These are phyloP conservation scores for Lepus americanus DNA, from an alignment of 2,113 vertebrate species.

Conservation along the genomic window DNA sequence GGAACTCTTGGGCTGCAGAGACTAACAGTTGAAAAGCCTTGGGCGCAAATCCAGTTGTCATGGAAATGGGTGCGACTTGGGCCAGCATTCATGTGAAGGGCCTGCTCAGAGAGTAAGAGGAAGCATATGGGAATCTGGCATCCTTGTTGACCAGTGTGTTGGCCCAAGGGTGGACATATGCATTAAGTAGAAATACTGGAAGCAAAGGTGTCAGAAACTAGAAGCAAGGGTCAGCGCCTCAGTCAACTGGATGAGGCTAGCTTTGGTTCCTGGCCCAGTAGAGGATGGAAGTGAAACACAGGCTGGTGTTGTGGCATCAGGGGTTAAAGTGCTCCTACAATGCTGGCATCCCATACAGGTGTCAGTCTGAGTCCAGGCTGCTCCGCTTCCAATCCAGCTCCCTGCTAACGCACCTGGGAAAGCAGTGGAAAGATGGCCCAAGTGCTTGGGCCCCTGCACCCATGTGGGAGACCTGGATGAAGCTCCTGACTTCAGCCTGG, in stretches of 20 bases:
- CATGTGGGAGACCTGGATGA: too few species aligned
- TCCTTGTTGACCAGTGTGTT: slow-evolving; percentile 27
- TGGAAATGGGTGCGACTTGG: not conserved
- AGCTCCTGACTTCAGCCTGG: too few species aligned
- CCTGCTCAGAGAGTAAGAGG: not conserved
- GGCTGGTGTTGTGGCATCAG: too few species aligned
- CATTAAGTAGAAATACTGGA: slow-evolving; percentile 52
- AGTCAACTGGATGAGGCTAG: slow-evolving; percentile 54
- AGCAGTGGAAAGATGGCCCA: too few species aligned
- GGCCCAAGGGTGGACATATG: not conserved
- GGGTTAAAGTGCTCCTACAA: too few species aligned
- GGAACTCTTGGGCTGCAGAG: not conserved
- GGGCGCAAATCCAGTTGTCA: not conserved
- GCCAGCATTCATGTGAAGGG: not conserved
- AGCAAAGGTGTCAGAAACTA: slow-evolving; percentile 60
- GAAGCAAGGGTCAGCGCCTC: slow-evolving; percentile 29
- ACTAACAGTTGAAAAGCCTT: not conserved
- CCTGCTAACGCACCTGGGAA: too few species aligned
- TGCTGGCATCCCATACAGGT: too few species aligned
- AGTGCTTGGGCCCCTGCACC: too few species aligned
- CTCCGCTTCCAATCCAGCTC: too few species aligned
- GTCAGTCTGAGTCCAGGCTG: too few species aligned
- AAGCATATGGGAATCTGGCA: slow-evolving; percentile 10
- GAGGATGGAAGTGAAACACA: not conserved
- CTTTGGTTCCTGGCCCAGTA: not conserved